Base-by-base conservation (phyloP, 2,888 invertebrate genomes). In the Bombylius major region DNA sequence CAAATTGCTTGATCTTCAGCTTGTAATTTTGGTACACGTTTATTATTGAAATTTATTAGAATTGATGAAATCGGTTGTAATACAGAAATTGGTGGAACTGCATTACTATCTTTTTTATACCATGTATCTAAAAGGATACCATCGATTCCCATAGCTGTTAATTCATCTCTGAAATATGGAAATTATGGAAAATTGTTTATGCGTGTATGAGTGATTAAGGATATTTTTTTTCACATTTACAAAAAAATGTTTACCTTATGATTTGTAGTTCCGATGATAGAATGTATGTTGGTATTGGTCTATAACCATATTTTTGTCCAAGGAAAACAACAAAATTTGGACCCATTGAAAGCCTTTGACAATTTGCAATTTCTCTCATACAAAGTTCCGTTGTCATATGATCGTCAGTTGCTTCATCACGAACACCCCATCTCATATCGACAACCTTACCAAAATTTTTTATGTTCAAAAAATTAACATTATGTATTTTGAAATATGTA, bases 331-430 rank as follows among this genome's bases (percentile, higher is more conserved):
- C 95, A 72, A 98, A 98, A 75, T 97, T 97, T 0, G 97, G 96
- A 0, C 97, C 97, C 89, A 97, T 95, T 3, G 96, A 96, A 3
- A 97, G 78, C 5, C 97, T 80, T 71, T 98, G 97, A 69, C 97
- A 98, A 73, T 97, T 98, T 73, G 92, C 89, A 60, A 98, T 97
- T 77, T 98, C 98, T 61, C 91, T 83, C 93, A 98, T 96, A 70
- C 98, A 98, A 0, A 98, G 81, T 67, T 96, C 94, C 0, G 97
- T 97, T 31, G 97, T 98, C 96, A 96, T 96, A 77, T 98, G 98
- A 82, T 98, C 98, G 67, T 98, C 97, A 0, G 97, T 98, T 0
- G 97, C 96, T 75, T 97, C 97, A 68, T 98, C 97, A 66, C 97
- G 79, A 0, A 97, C 96, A 6, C 97, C 97, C 97, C 97, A 97